These are phyloP conservation scores for Edolisoma coerulescens DNA, from an alignment of 2,113 vertebrate genomes.

Conservation along the genomic window DNA sequence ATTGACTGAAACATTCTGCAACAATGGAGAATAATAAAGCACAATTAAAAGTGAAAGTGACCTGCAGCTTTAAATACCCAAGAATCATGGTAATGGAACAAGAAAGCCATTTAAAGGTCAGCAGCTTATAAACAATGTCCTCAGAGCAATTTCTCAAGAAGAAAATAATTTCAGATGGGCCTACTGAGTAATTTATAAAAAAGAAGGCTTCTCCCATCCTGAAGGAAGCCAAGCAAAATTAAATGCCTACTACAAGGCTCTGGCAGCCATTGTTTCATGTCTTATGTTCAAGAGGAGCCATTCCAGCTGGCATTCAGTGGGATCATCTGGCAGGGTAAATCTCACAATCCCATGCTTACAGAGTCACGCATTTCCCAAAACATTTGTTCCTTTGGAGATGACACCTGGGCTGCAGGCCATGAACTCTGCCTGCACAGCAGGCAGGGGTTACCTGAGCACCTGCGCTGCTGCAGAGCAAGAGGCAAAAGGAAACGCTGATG, in stretches of 20 bases:
- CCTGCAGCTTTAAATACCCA: conserved; percentile 56
- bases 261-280: background rate
- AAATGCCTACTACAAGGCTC: background rate
- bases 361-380: background rate
- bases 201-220: background rate
- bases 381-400: background rate
- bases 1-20: conserved; percentile 70
- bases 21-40: conserved; percentile 68
- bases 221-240: conserved; percentile 13
- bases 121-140: conserved; percentile 52
- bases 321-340: background rate
- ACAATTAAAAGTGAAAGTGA: conserved; percentile 75
- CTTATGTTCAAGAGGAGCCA: background rate
- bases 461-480: background rate
- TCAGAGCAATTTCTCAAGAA: conserved; percentile 15
- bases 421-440: background rate
- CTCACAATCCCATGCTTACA: background rate
- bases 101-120: conserved; percentile 68
- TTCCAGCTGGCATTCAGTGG: background rate
- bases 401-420: background rate
- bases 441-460: background rate
- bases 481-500: background rate
- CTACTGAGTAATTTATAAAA: background rate
- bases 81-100: conserved; percentile 50
- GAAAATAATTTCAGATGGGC: conserved; percentile 3